Percentiles rank a stretch among this genome's conserved stretches.
phyloP scores from a whole-genome alignment of 2,888 invertebrate species.

The Platycheirus albimanus region DNA sequence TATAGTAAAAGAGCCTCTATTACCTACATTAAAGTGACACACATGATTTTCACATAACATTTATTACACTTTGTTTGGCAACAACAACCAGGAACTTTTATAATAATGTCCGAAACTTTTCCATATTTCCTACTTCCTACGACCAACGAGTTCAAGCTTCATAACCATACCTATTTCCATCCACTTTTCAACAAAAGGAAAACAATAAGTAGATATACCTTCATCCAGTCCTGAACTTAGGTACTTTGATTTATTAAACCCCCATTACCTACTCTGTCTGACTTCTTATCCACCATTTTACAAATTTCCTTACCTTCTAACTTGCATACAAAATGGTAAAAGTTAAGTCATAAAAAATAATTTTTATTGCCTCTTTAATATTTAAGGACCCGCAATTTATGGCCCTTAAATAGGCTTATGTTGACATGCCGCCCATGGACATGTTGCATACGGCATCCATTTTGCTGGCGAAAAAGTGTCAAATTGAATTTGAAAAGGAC shows the following conservation, averaged over 20 bases:
- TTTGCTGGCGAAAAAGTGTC: slow-evolving; percentile 33
- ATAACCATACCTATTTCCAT: background rate
- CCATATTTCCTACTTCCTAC: background rate
- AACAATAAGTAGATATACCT: background rate
- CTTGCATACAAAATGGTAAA: slow-evolving; percentile 50
- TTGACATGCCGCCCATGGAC: too few species aligned
- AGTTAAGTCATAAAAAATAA: slow-evolving; percentile 61
- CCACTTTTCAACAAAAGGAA: background rate
- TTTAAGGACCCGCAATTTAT: slow-evolving; percentile 33
- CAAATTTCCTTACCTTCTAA: slow-evolving; percentile 46
- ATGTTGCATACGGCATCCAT: slow-evolving; percentile 45
- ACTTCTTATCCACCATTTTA: slow-evolving; percentile 48
- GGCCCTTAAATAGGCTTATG: slow-evolving; percentile 48
- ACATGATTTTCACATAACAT: background rate
- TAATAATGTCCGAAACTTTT: background rate
- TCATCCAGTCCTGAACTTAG: slow-evolving; percentile 9
- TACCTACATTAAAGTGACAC: background rate
- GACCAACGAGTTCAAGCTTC: too few species aligned
- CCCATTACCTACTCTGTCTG: slow-evolving; percentile 30
- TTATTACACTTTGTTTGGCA: background rate
- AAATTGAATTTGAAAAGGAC: slow-evolving; percentile 56
- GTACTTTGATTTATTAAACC: slow-evolving; percentile 50
- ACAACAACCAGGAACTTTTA: background rate
- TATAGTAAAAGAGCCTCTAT: too few species aligned
- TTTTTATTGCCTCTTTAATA: slow-evolving; percentile 51